A percentile compares a stretch with the other conserved stretches of the same genome.
phyloP scores from a whole-genome alignment of 2,113 vertebrate species.

The Mola mola region DNA sequence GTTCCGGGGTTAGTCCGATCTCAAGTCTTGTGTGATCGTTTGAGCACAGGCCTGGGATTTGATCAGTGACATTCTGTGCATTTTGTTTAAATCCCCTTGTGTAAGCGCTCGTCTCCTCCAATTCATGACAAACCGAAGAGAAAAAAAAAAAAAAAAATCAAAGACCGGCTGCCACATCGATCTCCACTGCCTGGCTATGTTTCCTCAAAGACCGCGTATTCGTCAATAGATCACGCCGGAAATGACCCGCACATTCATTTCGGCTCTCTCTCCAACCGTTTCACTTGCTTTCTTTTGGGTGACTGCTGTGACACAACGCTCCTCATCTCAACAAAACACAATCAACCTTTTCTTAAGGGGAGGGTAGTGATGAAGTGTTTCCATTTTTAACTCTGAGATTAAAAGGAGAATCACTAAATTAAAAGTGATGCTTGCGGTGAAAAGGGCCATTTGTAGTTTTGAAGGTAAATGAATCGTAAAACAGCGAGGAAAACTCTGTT shows the following conservation, averaged over 20 bases:
- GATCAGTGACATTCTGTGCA: slow-evolving; percentile 5
- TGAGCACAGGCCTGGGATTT: background rate
- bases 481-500: slow-evolving; percentile 39
- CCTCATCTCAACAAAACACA: slow-evolving; percentile 17
- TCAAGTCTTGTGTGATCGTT: slow-evolving; percentile 6
- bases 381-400: slow-evolving; percentile 28
- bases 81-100: slow-evolving; percentile 1
- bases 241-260: slow-evolving; percentile 15
- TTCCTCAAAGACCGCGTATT: slow-evolving; percentile 16
- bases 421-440: slow-evolving; percentile 43
- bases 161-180: slow-evolving; percentile 26
- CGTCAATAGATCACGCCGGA: slow-evolving; percentile 24
- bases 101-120: background rate
- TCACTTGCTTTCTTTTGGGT: slow-evolving; percentile 16
- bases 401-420: slow-evolving; percentile 46
- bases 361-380: slow-evolving; percentile 30
- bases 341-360: too few relatives aligned
- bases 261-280: slow-evolving; percentile 1
- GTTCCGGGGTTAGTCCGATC: background rate
- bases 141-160: slow-evolving; percentile 2
- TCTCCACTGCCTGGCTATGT: slow-evolving; percentile 43
- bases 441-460: slow-evolving; percentile 48
- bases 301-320: slow-evolving; percentile 24
- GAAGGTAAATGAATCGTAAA: slow-evolving; percentile 62
- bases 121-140: slow-evolving; percentile 4